Evolutionary conservation across 2,888 invertebrate genomes (phyloP), one percentile per base, ranked within the genome.

Genomic region (Sarcophaga caerulescens): DNA sequence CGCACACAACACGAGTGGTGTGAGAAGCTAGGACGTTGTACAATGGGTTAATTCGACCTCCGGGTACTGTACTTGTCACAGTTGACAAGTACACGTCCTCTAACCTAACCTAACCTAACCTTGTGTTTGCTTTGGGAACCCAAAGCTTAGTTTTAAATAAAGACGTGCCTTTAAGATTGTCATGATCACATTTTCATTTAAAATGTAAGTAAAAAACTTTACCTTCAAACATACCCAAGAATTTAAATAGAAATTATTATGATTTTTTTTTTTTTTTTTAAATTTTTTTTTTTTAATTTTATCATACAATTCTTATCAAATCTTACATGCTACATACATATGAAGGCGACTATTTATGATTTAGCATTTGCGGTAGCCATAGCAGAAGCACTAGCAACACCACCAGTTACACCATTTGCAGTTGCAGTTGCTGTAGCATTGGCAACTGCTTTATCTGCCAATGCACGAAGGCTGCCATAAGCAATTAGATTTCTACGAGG

Each of bases 361-460:
- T 1, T 52, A 10, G 57, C 75, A 25, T 47, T 19, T 25, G 75
- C 74, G 4, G 1, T n/a, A 35, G 73, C 66, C n/a, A 21, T 68
- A 10, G 81, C 60, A 14, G 8, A 44, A 12, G 47, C 70, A 45
- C 6, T 17, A 23, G 66, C 76, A 17, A 14, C 17, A 57, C 65
- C 35, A 21, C 21, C 59, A 19, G 21, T 23, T 2, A 0, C 6
- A 35, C 47, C 62, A 17, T 19, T 21, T 21, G 70, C 75, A 80
- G n/a, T 66, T 21, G 80, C 80, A 21, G 45, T 23, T 10, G 80
- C 66, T 25, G 14, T 17, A 14, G 80, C 60, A 52, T 52, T 52
- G 1, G 52, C 17, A 52, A 17, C 52, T 10, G 52, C 17, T 52
- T 52, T 4, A 35, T 8, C 5, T 17, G 0, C 35, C 0, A 8